These are phyloP conservation scores for Poecile montanus DNA, from an alignment of 2,797 vertebrate genomes.

Conservation along the genomic window DNA sequence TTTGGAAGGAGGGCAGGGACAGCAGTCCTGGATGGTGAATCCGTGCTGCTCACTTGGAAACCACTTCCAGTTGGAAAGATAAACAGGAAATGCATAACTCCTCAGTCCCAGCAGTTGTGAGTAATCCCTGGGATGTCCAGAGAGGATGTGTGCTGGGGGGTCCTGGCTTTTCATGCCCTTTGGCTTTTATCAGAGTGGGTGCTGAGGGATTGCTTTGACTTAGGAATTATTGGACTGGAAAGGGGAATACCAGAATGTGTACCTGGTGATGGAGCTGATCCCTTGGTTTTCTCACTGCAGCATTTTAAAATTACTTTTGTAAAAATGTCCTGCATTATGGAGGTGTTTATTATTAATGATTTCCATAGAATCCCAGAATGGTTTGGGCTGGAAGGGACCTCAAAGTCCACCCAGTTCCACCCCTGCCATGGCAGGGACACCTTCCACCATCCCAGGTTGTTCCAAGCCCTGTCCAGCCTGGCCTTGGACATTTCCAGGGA, in stretches of 20 bases:
- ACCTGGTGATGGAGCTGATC: not conserved
- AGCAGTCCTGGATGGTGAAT: not conserved
- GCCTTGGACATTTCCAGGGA: not conserved
- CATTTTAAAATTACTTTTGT: not conserved
- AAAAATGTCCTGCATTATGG: not conserved
- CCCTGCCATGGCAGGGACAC: not conserved
- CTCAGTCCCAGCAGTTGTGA: not conserved
- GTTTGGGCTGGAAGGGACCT: not conserved
- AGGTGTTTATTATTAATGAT: not conserved
- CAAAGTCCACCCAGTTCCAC: fast-evolving
- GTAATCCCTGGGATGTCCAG: not conserved
- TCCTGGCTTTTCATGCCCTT: not conserved
- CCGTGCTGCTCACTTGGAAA: not conserved
- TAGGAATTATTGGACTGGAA: not conserved
- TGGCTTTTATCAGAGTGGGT: not conserved
- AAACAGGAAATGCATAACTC: slow-evolving; percentile 66
- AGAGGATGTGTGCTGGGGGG: not conserved
- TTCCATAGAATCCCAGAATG: not conserved
- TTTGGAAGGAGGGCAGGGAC: not conserved
- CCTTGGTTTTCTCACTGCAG: not conserved
- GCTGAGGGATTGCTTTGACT: not conserved
- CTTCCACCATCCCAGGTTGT: fast-evolving
- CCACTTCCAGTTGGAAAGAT: slow-evolving; percentile 1
- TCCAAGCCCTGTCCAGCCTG: not conserved
- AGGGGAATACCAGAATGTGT: not conserved